Evolutionary conservation across 2,113 vertebrate species (phyloP).

Genomic region (Isichthys henryi): DNA sequence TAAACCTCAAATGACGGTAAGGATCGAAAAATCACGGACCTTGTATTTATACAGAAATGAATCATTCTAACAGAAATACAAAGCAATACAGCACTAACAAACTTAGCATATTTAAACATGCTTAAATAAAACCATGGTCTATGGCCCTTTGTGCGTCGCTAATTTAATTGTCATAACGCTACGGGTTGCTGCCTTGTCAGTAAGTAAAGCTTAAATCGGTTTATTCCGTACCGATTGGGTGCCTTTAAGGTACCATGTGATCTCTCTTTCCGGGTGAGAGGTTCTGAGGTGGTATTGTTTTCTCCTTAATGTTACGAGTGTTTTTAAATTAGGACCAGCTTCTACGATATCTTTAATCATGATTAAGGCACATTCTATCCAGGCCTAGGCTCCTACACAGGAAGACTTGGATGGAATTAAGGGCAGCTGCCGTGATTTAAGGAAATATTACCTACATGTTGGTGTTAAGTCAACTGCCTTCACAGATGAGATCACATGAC

Average conservation of each 20-base stretch:
- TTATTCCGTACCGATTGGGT: background rate
- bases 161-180: background rate
- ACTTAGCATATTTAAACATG: background rate
- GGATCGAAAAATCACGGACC: background rate
- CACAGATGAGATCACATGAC: background rate
- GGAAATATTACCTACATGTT: background rate
- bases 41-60: background rate
- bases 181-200: background rate
- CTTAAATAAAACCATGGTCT: background rate
- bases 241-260: background rate
- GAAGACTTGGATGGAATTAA: background rate
- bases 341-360: background rate
- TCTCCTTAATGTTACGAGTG: background rate
- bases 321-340: background rate
- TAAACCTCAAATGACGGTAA: background rate
- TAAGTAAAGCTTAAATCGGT: background rate
- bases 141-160: background rate
- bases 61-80: background rate
- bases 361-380: background rate
- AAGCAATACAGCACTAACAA: background rate
- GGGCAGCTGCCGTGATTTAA: background rate
- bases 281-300: background rate
- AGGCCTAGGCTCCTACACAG: background rate
- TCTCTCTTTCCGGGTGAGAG: background rate
- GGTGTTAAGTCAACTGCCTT: background rate